A percentile compares a stretch with the other conserved stretches of the same genome.
Evolutionary conservation across 2,113 vertebrate species (phyloP).

Genomic region (Scatophagus argus): DNA sequence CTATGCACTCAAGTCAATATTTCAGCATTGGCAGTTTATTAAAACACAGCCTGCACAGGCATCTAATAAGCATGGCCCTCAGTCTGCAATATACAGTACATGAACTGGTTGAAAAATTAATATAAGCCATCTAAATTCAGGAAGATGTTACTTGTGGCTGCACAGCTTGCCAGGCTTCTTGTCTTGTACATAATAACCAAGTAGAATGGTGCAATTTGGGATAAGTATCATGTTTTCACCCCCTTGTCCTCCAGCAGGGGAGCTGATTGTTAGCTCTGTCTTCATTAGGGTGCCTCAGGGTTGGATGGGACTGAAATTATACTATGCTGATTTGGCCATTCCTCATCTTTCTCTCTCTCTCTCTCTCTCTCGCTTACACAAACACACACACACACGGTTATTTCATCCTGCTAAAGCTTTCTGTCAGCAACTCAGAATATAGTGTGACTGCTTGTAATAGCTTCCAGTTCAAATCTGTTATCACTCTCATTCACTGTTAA

Average conservation of each 20-base stretch:
- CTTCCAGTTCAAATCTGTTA: constrained; percentile 48
- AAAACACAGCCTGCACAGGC: neutral
- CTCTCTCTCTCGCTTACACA: neutral
- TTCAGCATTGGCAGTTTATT: neutral
- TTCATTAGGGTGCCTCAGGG: constrained; percentile 41
- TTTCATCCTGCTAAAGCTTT: constrained; percentile 45
- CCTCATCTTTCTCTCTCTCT: constrained; percentile 9
- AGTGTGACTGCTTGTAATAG: constrained; percentile 24
- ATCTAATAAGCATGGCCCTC: neutral
- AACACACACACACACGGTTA: constrained; percentile 29
- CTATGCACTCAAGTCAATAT: neutral
- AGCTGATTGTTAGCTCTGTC: constrained; percentile 54
- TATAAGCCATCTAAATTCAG: constrained; percentile 5
- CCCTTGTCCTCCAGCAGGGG: constrained; percentile 29
- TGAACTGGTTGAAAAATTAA: constrained; percentile 8
- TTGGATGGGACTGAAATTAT: constrained; percentile 55
- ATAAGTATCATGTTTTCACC: constrained; percentile 29
- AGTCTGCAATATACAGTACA: constrained; percentile 1
- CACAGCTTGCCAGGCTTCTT: constrained; percentile 19
- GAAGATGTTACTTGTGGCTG: constrained; percentile 7
- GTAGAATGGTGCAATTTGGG: constrained; percentile 16
- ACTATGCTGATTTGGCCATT: constrained; percentile 46
- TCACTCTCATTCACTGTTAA: constrained; percentile 16
- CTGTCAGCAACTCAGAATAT: constrained; percentile 59
- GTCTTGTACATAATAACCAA: constrained; percentile 24